Conservation (phyloP, 2,797 vertebrate species). For the Phrynocephalus forsythii region DNA sequence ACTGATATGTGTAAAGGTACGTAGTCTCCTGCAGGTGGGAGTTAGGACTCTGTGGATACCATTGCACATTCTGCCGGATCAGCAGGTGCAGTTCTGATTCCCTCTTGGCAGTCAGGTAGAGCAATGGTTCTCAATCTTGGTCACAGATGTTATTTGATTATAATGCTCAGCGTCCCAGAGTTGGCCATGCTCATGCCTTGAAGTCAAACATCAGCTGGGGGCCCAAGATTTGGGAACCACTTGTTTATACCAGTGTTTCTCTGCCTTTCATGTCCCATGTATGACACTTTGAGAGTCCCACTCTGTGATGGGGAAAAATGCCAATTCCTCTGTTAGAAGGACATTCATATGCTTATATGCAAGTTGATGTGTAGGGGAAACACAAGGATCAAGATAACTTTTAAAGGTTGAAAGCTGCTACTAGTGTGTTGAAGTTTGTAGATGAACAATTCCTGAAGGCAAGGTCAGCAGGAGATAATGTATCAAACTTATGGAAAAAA, state of each 20-base stretch:
- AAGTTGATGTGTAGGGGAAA: too few species aligned
- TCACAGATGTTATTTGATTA: background rate
- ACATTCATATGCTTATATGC: too few species aligned
- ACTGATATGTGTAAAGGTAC: background rate
- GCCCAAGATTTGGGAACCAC: background rate
- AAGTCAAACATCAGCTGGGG: background rate
- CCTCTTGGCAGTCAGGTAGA: background rate
- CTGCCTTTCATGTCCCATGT: background rate
- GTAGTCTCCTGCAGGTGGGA: background rate
- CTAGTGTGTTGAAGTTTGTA: too few species aligned
- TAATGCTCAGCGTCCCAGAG: background rate
- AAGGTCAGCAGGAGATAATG: too few species aligned
- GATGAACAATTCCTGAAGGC: too few species aligned
- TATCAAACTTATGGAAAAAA: too few species aligned
- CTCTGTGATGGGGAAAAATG: too few species aligned
- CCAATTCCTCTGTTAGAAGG: too few species aligned
- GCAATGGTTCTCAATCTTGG: background rate
- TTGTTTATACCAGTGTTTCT: background rate
- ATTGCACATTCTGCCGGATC: background rate
- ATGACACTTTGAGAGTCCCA: background rate
- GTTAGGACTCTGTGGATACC: background rate
- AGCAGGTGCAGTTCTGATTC: background rate
- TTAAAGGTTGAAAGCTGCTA: too few species aligned
- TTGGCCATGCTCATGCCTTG: background rate
- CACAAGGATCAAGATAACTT: too few species aligned